These are phyloP conservation scores for Ciconia stormi DNA, from an alignment of 2,113 vertebrate genomes.

Conservation along the genomic window DNA sequence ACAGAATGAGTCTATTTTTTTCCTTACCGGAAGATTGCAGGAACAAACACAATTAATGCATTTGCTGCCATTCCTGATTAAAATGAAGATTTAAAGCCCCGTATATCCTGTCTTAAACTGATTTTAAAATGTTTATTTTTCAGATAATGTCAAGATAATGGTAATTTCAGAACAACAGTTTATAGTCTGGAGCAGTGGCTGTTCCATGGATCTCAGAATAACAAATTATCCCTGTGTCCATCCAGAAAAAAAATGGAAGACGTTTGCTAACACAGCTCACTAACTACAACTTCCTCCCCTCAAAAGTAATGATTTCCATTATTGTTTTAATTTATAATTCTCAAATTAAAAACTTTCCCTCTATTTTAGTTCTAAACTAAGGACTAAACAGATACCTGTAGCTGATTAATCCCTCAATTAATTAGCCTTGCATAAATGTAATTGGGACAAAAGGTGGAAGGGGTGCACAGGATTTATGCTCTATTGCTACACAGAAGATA, in stretches of 20 bases:
- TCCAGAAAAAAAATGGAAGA: background rate
- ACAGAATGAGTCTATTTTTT: conserved; percentile 10
- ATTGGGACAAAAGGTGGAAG: background rate
- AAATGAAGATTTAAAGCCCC: conserved; percentile 15
- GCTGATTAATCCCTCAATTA: background rate
- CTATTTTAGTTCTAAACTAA: background rate
- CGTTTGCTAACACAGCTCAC: background rate
- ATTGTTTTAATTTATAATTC: background rate
- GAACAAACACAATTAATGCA: conserved; percentile 51
- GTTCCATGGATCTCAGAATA: background rate
- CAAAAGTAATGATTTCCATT: background rate
- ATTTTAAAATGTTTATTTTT: conserved; percentile 13
- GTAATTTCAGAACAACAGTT: background rate
- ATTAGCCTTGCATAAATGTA: background rate
- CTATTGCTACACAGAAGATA: background rate
- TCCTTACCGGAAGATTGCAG: conserved; percentile 41
- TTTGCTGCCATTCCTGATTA: conserved; percentile 25
- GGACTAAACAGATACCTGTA: background rate
- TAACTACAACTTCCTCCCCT: background rate
- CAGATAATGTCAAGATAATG: background rate
- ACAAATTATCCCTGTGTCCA: background rate
- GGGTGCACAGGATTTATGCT: background rate
- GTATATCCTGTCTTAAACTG: background rate
- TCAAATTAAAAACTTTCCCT: background rate
- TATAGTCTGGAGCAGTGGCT: background rate